These are phyloP conservation scores for Coenonympha arcania DNA, from an alignment of 2,888 invertebrate genomes.

Conservation along the genomic window DNA sequence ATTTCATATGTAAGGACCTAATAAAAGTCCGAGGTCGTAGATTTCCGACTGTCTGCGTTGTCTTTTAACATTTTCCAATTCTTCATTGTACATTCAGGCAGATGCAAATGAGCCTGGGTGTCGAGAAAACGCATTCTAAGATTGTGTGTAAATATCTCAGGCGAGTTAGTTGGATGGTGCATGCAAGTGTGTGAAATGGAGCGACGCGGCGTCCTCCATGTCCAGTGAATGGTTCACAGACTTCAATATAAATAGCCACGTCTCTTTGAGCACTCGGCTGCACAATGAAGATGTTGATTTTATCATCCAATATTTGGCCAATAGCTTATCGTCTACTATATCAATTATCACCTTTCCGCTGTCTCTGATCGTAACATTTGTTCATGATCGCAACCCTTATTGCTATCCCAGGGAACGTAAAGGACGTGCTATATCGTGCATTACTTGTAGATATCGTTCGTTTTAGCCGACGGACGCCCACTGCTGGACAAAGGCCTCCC, in stretches of 20 bases:
- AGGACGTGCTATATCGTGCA: too few relatives aligned
- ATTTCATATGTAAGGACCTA: too few relatives aligned
- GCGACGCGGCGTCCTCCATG: slow-evolving; percentile 55
- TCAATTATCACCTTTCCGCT: too few relatives aligned
- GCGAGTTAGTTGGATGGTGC: slow-evolving; percentile 44
- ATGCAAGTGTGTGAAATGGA: slow-evolving; percentile 60
- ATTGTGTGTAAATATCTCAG: slow-evolving; percentile 31
- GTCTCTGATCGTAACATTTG: too few relatives aligned
- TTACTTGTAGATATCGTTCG: too few relatives aligned
- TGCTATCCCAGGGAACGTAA: too few relatives aligned
- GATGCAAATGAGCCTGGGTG: slow-evolving; percentile 14
- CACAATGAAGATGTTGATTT: slow-evolving; percentile 23
- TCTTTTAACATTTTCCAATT: not conserved
- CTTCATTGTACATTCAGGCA: slow-evolving; percentile 2
- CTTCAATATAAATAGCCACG: slow-evolving; percentile 42
- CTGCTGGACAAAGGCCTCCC: too few relatives aligned
- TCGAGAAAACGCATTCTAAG: slow-evolving; percentile 24
- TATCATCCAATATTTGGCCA: slow-evolving; percentile 6
- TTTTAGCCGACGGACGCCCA: too few relatives aligned
- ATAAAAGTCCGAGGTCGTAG: too few relatives aligned
- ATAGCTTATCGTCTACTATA: too few relatives aligned
- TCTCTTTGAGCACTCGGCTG: slow-evolving; percentile 29
- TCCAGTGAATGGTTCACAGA: slow-evolving; percentile 54
- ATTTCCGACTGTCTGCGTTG: too few relatives aligned
- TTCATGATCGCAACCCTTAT: too few relatives aligned